Conservation (phyloP, 1,140 invertebrate genomes). For the Lepidurus couesii region DNA sequence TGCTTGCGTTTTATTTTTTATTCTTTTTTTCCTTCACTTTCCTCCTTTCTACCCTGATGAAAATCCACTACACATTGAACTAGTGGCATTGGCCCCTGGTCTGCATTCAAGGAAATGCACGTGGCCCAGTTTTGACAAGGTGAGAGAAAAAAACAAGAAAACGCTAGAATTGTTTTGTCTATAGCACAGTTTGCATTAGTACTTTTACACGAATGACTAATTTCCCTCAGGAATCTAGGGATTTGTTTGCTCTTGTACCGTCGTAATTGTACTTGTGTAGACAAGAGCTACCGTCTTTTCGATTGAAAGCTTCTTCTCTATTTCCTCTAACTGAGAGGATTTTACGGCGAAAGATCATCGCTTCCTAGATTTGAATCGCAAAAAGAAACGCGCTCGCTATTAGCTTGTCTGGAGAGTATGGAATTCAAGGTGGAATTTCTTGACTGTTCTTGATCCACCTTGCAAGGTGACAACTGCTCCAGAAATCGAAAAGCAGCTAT, state of each 20-base stretch:
- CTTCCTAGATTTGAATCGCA: conserved; percentile 1
- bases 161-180: no score
- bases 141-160: no score
- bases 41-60: conserved; percentile 1
- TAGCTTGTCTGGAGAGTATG: not conserved
- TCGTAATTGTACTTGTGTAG: no score
- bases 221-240: no score
- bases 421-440: conserved; percentile 9
- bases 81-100: conserved; percentile 17
- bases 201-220: no score
- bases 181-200: no score
- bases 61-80: not conserved
- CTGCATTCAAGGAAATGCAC: not conserved
- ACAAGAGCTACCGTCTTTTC: no score
- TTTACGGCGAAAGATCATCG: not conserved
- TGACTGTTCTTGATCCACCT: not conserved
- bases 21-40: not conserved
- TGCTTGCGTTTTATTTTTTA: not conserved
- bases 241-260: no score
- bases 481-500: not conserved
- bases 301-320: no score
- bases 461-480: conserved; percentile 7
- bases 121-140: not conserved
- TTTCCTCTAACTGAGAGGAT: no score
- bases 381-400: not conserved